phyloP scores from a whole-genome alignment of 2,113 vertebrate genomes.

The Zosterops lateralis region DNA sequence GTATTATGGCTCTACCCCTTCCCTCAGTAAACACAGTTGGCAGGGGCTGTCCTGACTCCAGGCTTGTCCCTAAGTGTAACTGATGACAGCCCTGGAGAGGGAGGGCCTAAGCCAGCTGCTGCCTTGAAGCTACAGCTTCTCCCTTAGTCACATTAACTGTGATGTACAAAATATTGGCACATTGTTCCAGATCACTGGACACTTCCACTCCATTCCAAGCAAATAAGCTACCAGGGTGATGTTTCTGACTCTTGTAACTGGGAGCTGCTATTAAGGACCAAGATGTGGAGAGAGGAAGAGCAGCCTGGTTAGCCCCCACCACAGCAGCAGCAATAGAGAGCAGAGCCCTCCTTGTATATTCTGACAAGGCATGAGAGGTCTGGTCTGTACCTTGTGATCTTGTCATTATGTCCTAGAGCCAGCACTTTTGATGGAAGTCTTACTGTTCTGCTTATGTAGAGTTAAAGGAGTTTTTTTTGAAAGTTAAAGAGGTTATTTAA shows the following conservation, averaged over 20 bases:
- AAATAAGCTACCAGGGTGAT: neutral
- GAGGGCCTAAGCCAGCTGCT: neutral
- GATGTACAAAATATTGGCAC: neutral
- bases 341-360: neutral
- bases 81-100: neutral
- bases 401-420: neutral
- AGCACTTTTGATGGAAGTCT: neutral
- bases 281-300: neutral
- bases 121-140: neutral
- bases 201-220: neutral
- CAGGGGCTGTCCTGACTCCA: neutral
- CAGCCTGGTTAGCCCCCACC: neutral
- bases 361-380: neutral
- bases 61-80: neutral
- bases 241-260: neutral
- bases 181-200: neutral
- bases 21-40: neutral
- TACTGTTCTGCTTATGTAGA: neutral
- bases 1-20: neutral
- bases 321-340: neutral
- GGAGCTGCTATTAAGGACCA: neutral
- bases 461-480: neutral
- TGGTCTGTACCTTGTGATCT: neutral
- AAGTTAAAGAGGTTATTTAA: constrained; percentile 16
- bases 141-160: neutral